Base-by-base conservation (phyloP, 2,797 vertebrate genomes). In the Furcifer pardalis region DNA sequence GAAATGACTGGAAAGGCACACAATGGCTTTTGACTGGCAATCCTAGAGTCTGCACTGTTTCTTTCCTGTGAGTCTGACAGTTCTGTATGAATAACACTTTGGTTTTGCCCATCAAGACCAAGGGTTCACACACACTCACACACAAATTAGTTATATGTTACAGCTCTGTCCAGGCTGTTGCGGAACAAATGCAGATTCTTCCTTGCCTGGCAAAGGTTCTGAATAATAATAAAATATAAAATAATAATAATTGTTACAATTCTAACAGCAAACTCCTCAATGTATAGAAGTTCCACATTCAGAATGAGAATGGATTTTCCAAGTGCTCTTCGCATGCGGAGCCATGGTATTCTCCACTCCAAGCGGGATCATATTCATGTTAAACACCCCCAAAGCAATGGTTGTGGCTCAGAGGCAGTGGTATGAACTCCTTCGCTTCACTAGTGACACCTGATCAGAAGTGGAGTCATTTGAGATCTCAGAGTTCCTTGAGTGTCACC, bases 401-500 rank as follows among this genome's bases (percentile, higher is more conserved):
- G 86, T 82, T 59, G 83, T 77, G 75, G 86, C 7, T 0, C 1
- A 49, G 35, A 44, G 27, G 63, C 62, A 2, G 35, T 25, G 74
- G 90, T 86, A 85, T 88, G 62, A 68, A 77, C 10, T 56, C 40
- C 89, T 87, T 21, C 25, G 87, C 82, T 87, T 37, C 0, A 3
- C 66, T 76, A 76, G 88, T 44, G 19, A 80, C 87, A 83, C 77
- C 81, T 88, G n/a, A 35, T 81, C 59, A 17, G 68, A 83, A 87
- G 78, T 75, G 88, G 90, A 90, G 81, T 62, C 72, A 15, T 27
- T 59, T 0, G n/a, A 89, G 79, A 60, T 90, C 19, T 95, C 95
- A 99, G 95, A 99, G 96, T 96, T 99, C 99, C 82, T 97, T 95
- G 37, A 99, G 98, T 69, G 97, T 98, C 92, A 99, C 88, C 94